phyloP scores from a whole-genome alignment of 1,140 invertebrate species.

The Luehdorfia chinensis region DNA sequence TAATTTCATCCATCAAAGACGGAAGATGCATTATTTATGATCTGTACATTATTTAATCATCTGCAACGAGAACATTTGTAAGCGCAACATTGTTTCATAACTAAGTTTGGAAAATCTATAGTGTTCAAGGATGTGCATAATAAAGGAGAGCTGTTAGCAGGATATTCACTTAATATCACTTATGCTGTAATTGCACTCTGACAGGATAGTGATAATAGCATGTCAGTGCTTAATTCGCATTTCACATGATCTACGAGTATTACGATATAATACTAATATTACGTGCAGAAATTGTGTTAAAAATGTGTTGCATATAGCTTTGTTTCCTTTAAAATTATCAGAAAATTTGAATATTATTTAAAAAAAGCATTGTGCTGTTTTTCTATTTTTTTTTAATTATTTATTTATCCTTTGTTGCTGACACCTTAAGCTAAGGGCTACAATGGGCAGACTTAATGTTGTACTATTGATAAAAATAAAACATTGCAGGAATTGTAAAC shows the following conservation, averaged over 20 bases:
- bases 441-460: too few species aligned
- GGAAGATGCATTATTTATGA: too few species aligned
- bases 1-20: too few species aligned
- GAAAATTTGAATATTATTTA: not conserved
- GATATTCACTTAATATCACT: slow-evolving; percentile 19
- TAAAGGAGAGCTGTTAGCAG: slow-evolving; percentile 2
- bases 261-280: too few species aligned
- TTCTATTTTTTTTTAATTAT: too few species aligned
- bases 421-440: too few species aligned
- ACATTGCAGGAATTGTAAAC: too few species aligned
- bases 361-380: not conserved
- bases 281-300: not conserved
- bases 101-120: slow-evolving; percentile 6
- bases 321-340: not conserved
- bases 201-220: slow-evolving; percentile 15
- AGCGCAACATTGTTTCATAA: too few species aligned
- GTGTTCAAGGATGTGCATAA: slow-evolving; percentile 1
- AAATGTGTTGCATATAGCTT: not conserved
- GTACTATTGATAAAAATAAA: too few species aligned
- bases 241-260: slow-evolving; percentile 1
- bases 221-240: slow-evolving; percentile 10
- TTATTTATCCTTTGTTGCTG: too few species aligned
- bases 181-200: slow-evolving; percentile 16
- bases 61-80: too few species aligned
- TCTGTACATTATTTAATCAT: too few species aligned